These are phyloP conservation scores for Cryptus armator DNA, from an alignment of 2,888 invertebrate species.

Conservation along the genomic window DNA sequence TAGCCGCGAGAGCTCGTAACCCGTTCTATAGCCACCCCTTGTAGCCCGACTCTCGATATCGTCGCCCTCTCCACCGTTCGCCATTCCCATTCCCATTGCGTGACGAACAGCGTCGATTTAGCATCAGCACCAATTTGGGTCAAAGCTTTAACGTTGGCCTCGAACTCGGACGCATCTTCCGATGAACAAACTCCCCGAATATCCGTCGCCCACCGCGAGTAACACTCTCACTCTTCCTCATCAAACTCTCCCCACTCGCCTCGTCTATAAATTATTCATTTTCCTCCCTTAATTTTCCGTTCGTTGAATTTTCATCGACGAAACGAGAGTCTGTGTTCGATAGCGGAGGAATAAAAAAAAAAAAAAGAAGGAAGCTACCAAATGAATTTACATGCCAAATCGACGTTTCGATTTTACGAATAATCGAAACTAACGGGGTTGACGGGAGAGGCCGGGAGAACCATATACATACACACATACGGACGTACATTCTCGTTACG, in stretches of 20 bases:
- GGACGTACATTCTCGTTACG: slow-evolving; percentile 3
- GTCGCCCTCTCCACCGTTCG: slow-evolving; percentile 23
- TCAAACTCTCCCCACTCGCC: slow-evolving; percentile 4
- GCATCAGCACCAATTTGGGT: slow-evolving; percentile 78
- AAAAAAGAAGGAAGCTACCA: slow-evolving; percentile 7
- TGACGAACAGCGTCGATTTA: slow-evolving; percentile 74
- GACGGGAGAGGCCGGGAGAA: not conserved
- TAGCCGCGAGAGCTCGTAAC: slow-evolving; percentile 7
- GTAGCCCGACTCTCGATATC: slow-evolving; percentile 31
- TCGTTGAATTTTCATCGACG: slow-evolving; percentile 21
- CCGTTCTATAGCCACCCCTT: slow-evolving; percentile 52
- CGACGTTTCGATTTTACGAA: slow-evolving; percentile 60
- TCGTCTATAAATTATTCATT: slow-evolving; percentile 60
- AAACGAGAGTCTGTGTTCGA: not conserved
- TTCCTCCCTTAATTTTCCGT: slow-evolving; percentile 55
- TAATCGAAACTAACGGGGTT: slow-evolving; percentile 52
- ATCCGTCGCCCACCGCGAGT: slow-evolving; percentile 70
- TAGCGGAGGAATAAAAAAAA: not conserved
- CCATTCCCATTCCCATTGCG: slow-evolving; percentile 52
- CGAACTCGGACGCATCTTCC: slow-evolving; percentile 36
- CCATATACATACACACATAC: not conserved
- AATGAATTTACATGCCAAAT: slow-evolving; percentile 60
- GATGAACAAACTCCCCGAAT: slow-evolving; percentile 6
- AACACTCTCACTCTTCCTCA: not conserved
- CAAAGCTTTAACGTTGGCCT: slow-evolving; percentile 77